A percentile compares a stretch with the other conserved stretches of the same genome.
Conservation (phyloP, 2,888 invertebrate genomes). For the Steromphala cineraria region DNA sequence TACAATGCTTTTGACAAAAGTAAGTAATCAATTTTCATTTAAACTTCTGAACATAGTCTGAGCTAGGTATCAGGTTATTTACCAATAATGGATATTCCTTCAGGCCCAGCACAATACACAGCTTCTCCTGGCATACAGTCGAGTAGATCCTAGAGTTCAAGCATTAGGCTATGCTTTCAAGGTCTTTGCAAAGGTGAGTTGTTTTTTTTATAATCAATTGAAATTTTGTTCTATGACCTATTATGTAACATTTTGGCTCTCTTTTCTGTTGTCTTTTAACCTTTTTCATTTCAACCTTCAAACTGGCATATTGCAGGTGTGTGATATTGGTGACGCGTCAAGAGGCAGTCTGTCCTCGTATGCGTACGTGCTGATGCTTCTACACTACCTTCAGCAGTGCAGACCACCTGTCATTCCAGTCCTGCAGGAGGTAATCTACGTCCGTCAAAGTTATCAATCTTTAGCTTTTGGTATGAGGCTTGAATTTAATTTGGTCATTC, state of each 20-base stretch:
- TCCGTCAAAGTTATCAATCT: too few species aligned
- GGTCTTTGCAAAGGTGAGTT: constrained; percentile 77
- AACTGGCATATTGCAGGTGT: constrained; percentile 64
- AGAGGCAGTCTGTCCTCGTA: constrained; percentile 80
- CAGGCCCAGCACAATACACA: constrained; percentile 79
- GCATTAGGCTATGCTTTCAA: constrained; percentile 78
- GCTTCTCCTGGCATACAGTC: constrained; percentile 77
- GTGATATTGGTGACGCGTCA: constrained; percentile 80
- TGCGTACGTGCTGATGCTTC: constrained; percentile 79
- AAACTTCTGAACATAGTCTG: too few species aligned
- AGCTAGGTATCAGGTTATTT: too few species aligned
- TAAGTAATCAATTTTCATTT: too few species aligned
- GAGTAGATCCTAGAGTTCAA: constrained; percentile 77
- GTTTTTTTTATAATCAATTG: too few species aligned
- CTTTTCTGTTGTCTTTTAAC: too few species aligned
- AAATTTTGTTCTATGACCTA: neutral
- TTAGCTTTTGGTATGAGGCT: too few species aligned
- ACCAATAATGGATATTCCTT: constrained; percentile 24
- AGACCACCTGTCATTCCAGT: constrained; percentile 79
- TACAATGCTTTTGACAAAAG: too few species aligned
- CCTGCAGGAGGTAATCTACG: constrained; percentile 78
- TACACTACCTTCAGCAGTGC: constrained; percentile 79
- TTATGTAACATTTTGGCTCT: neutral
- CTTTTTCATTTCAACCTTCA: too few species aligned
- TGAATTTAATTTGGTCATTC: too few species aligned